These are phyloP conservation scores for Zosterops pallidus DNA, from an alignment of 2,113 vertebrate species.

Conservation along the genomic window DNA sequence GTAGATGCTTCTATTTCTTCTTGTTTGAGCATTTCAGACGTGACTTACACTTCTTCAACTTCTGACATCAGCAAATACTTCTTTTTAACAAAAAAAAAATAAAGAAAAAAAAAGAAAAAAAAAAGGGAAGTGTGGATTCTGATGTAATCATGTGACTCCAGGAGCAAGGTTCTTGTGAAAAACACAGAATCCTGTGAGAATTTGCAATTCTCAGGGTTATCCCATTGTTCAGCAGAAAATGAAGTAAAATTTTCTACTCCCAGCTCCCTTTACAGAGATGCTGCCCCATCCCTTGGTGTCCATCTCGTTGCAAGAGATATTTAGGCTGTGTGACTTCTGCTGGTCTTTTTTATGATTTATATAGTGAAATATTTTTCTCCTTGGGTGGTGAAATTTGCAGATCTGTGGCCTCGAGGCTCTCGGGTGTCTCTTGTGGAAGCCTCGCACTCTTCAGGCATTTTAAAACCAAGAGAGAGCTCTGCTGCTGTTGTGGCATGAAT, in stretches of 20 bases:
- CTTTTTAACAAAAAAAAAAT: background rate
- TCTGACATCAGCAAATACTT: background rate
- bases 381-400: background rate
- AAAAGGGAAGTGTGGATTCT: slow-evolving; percentile 11
- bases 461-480: background rate
- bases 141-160: slow-evolving; percentile 18
- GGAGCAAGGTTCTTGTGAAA: background rate
- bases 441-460: background rate
- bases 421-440: background rate
- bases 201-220: background rate
- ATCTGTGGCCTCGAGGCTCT: background rate
- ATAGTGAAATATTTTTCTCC: background rate
- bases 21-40: background rate
- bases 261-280: background rate
- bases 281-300: background rate
- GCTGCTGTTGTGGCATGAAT: background rate
- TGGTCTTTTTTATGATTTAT: background rate
- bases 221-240: background rate
- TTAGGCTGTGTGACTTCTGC: background rate
- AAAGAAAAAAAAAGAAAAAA: background rate
- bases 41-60: background rate
- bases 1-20: background rate
- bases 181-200: background rate
- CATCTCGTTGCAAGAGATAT: background rate
- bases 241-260: background rate